Conservation (phyloP, 2,888 invertebrate species). For the Ornithoptera alexandrae region DNA sequence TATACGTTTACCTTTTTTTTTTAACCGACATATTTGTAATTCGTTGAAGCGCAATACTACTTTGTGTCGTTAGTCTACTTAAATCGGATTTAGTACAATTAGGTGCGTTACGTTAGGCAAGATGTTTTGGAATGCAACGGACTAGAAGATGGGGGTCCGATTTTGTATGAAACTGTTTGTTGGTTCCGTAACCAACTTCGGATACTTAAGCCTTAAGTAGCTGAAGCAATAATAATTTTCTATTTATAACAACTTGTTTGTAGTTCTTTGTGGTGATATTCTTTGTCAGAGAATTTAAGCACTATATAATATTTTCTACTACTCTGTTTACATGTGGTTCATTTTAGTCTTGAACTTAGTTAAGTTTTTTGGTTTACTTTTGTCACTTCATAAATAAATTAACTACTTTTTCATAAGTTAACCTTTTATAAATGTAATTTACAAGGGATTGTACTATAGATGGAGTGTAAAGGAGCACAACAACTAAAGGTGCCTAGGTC, state of each 20-base stretch:
- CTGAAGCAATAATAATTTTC: slow-evolving; percentile 12
- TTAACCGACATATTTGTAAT: slow-evolving; percentile 57
- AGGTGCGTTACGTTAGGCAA: slow-evolving; percentile 48
- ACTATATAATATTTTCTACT: not conserved
- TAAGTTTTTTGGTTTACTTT: no score
- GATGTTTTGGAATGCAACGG: slow-evolving; percentile 49
- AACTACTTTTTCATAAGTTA: no score
- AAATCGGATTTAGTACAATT: slow-evolving; percentile 72
- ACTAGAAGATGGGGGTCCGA: slow-evolving; percentile 42
- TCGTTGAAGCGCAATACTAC: slow-evolving; percentile 59
- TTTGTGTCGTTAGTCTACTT: slow-evolving; percentile 61
- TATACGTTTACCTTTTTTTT: slow-evolving; percentile 63
- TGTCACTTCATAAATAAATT: no score
- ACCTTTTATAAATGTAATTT: no score
- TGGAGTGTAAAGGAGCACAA: no score
- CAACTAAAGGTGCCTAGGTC: no score
- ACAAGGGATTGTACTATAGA: no score
- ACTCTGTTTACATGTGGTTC: not conserved
- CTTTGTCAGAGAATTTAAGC: not conserved
- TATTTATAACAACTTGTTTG: slow-evolving; percentile 13
- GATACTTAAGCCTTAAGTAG: slow-evolving; percentile 12
- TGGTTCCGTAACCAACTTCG: slow-evolving; percentile 20
- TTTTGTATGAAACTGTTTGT: slow-evolving; percentile 29
- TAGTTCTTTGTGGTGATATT: not conserved
- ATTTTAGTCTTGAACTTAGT: no score